Conservation (phyloP, 1,140 invertebrate species). For the Octopus bimaculoides region DNA sequence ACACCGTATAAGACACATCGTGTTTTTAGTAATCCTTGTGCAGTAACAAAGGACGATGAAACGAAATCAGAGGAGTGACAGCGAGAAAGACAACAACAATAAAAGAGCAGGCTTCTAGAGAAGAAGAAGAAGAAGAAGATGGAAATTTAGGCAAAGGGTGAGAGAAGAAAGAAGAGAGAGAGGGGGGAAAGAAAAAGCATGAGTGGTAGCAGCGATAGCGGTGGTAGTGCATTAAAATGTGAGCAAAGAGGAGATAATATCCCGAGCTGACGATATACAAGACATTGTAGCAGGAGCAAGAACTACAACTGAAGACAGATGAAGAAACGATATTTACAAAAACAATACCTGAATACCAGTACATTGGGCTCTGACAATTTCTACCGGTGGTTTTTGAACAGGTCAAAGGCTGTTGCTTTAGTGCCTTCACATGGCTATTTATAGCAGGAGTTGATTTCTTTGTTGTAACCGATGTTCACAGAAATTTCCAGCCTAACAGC, state of each 20-base stretch:
- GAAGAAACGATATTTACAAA: neutral
- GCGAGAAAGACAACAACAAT: too few species aligned
- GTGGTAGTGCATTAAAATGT: constrained; percentile 8
- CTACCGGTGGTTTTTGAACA: neutral
- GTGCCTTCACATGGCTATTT: constrained; percentile 1
- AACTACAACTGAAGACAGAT: neutral
- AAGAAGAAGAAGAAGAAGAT: neutral
- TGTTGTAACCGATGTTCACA: neutral
- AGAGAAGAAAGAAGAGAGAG: neutral
- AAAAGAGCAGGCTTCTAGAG: neutral
- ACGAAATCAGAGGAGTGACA: too few species aligned
- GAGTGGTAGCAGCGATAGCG: neutral
- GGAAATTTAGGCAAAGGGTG: neutral
- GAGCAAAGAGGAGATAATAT: neutral
- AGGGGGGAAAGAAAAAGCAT: neutral
- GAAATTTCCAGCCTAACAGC: too few species aligned
- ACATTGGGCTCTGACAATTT: constrained; percentile 2
- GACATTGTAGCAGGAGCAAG: too few species aligned
- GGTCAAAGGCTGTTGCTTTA: neutral
- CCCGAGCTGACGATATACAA: neutral
- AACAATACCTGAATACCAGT: constrained; percentile 10
- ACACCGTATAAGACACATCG: too few species aligned
- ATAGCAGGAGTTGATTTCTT: neutral
- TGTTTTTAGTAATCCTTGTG: too few species aligned
- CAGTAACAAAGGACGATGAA: too few species aligned